Percentiles rank a stretch among this genome's conserved stretches.
Conservation (phyloP, 2,113 vertebrate species). For the Chlamydotis undulata region DNA sequence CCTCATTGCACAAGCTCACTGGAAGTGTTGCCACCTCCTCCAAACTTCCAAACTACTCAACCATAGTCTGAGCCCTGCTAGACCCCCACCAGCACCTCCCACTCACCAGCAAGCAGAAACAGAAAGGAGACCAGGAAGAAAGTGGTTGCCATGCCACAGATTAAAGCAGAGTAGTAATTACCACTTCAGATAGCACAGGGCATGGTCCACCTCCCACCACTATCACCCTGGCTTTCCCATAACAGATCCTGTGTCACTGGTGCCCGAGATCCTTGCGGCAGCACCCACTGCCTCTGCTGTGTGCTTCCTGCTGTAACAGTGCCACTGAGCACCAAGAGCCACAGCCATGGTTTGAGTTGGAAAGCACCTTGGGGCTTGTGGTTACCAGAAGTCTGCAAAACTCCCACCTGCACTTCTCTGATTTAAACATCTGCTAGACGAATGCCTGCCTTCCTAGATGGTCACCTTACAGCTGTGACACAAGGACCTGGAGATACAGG, state of each 20-base stretch:
- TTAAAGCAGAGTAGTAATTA: neutral
- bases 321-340: neutral
- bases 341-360: fast-evolving
- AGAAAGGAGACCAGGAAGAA: neutral
- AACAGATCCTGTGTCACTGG: neutral
- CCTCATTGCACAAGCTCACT: neutral
- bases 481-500: fast-evolving
- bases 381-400: neutral
- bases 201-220: neutral
- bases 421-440: neutral
- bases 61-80: fast-evolving
- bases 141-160: neutral
- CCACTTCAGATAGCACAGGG: neutral
- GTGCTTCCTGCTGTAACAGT: neutral
- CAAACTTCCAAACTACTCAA: neutral
- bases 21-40: neutral
- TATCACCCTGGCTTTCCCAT: neutral
- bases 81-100: neutral
- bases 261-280: neutral
- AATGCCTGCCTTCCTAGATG: neutral
- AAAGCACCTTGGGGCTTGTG: fast-evolving
- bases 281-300: neutral
- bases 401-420: neutral
- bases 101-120: neutral
- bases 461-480: neutral